Evolutionary conservation across 2,888 invertebrate genomes (phyloP).

Genomic region (Incurvaria masculella): DNA sequence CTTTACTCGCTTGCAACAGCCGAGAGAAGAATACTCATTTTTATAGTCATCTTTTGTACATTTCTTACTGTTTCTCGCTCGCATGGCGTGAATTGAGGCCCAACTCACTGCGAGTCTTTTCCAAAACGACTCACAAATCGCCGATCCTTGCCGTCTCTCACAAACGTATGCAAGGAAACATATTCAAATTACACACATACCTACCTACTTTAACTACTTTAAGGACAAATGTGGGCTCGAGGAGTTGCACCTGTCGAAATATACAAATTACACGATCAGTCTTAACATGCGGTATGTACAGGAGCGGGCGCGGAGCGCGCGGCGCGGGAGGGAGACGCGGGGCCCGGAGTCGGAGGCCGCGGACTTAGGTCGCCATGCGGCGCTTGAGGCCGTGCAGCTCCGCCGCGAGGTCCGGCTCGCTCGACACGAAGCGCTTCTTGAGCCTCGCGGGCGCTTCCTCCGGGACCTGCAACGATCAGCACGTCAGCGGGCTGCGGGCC

Average conservation of each 20-base stretch:
- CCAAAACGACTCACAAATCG: no score
- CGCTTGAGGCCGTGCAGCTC: conserved; percentile 65
- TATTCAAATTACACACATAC: background rate
- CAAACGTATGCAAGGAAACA: no score
- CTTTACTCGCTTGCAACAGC: background rate
- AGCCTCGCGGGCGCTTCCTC: conserved; percentile 29
- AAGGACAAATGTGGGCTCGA: background rate
- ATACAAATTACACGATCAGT: conserved; percentile 18
- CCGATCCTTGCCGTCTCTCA: no score
- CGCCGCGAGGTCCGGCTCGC: conserved; percentile 60
- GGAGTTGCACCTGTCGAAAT: background rate
- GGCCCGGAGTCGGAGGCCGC: conserved; percentile 21
- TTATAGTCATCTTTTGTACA: conserved; percentile 53
- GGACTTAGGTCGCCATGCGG: conserved; percentile 52
- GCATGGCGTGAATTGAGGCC: background rate
- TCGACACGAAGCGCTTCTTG: conserved; percentile 62
- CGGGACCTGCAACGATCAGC: background rate
- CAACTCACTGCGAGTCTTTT: no score
- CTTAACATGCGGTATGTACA: conserved; percentile 10
- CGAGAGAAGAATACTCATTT: background rate
- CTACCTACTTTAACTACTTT: background rate
- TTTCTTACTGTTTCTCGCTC: background rate
- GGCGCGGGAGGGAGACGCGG: background rate
- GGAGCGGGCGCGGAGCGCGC: conserved; percentile 13
- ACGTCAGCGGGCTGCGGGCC: background rate